Evolutionary conservation across 2,888 invertebrate genomes (phyloP).

Genomic region (Thelaira solivaga): DNA sequence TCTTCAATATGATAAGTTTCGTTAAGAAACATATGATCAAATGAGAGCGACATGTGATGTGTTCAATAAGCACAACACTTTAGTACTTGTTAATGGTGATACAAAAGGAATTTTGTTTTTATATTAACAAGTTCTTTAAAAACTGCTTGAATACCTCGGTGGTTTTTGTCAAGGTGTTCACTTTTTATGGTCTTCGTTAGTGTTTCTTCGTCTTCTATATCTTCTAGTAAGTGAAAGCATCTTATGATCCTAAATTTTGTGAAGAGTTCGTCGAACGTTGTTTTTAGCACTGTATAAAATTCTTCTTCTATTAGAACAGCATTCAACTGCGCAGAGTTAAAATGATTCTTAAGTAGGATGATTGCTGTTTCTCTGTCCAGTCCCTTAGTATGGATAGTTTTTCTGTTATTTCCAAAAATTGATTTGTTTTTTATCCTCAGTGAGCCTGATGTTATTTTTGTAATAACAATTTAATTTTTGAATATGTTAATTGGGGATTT

Average conservation of each 20-base stretch:
- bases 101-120: too few relatives aligned
- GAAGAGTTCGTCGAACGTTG: conserved; percentile 25
- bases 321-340: conserved; percentile 3
- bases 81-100: too few relatives aligned
- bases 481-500: conserved; percentile 9
- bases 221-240: not conserved
- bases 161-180: conserved; percentile 2
- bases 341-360: conserved; percentile 7
- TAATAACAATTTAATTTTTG: not conserved
- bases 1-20: too few relatives aligned
- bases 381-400: not conserved
- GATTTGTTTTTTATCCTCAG: not conserved
- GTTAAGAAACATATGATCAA: too few relatives aligned
- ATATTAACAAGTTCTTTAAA: conserved; percentile 5
- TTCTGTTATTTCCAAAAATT: conserved; percentile 14
- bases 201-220: conserved; percentile 14
- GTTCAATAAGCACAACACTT: too few relatives aligned
- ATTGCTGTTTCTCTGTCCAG: not conserved
- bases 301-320: conserved; percentile 22
- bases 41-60: too few relatives aligned
- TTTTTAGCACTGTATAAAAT: conserved; percentile 20
- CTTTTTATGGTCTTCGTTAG: conserved; percentile 5
- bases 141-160: conserved; percentile 15
- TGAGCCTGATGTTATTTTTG: conserved; percentile 2
- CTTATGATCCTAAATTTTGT: conserved; percentile 7